phyloP scores from a whole-genome alignment of 2,888 invertebrate genomes.

The Hanleya hanleyi region DNA sequence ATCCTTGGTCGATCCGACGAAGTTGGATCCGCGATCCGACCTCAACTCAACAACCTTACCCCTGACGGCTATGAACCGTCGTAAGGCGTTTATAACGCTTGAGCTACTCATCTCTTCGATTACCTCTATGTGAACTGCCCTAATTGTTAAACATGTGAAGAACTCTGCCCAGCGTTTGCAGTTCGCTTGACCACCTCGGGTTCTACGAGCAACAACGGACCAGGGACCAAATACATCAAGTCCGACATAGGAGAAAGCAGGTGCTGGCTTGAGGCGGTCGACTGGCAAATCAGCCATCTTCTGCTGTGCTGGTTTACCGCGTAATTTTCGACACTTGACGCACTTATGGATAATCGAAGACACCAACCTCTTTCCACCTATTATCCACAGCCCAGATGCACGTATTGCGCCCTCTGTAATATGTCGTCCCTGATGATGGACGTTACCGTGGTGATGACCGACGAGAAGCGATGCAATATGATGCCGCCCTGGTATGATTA shows the following conservation, averaged over 20 bases:
- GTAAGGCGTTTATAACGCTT: slow-evolving; percentile 33
- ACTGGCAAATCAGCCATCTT: slow-evolving; percentile 40
- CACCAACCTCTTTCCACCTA: slow-evolving; percentile 18
- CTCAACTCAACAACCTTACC: slow-evolving; percentile 25
- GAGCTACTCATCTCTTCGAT: slow-evolving; percentile 31
- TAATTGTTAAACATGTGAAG: slow-evolving; percentile 32
- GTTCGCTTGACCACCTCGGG: slow-evolving; percentile 31
- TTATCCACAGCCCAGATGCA: slow-evolving; percentile 27
- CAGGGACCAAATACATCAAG: slow-evolving; percentile 36
- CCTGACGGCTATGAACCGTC: slow-evolving; percentile 30
- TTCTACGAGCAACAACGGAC: slow-evolving; percentile 24
- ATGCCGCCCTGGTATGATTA: slow-evolving; percentile 28
- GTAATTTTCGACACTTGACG: slow-evolving; percentile 26
- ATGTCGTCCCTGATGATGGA: slow-evolving; percentile 27
- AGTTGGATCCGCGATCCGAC: slow-evolving; percentile 34
- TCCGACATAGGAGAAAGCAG: slow-evolving; percentile 38
- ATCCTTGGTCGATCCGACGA: slow-evolving; percentile 26
- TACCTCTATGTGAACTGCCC: slow-evolving; percentile 38
- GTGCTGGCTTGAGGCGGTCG: slow-evolving; percentile 24
- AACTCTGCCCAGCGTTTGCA: slow-evolving; percentile 37
- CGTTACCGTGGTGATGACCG: slow-evolving; percentile 14
- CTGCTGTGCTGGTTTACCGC: slow-evolving; percentile 19
- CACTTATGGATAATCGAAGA: slow-evolving; percentile 25
- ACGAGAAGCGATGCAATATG: slow-evolving; percentile 28
- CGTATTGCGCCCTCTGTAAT: slow-evolving; percentile 36